Evolutionary conservation across 2,797 vertebrate genomes (phyloP).

Genomic region (Phataginus tetradactyla): DNA sequence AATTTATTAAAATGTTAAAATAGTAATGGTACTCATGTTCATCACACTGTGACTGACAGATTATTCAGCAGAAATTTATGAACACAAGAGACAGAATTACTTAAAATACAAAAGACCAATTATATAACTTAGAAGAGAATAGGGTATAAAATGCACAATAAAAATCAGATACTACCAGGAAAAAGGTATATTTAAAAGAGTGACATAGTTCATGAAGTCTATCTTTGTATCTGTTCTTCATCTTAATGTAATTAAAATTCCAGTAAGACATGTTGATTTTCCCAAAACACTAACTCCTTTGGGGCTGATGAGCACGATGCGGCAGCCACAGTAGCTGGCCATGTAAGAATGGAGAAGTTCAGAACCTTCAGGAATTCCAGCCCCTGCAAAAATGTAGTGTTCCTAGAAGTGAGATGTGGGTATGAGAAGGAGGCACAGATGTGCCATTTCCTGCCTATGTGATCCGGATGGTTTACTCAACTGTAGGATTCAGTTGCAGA

Average conservation of each 20-base stretch:
- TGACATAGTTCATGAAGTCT: background rate
- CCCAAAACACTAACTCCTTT: background rate
- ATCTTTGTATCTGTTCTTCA: background rate
- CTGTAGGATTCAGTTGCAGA: background rate
- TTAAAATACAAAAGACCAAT: slow-evolving; percentile 60
- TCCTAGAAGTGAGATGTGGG: background rate
- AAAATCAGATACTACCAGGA: slow-evolving; percentile 56
- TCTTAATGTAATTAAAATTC: slow-evolving; percentile 20
- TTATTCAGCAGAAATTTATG: slow-evolving; percentile 66
- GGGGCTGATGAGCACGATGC: background rate
- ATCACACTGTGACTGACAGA: slow-evolving; percentile 47
- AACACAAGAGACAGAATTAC: slow-evolving; percentile 44
- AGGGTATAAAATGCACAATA: slow-evolving; percentile 47
- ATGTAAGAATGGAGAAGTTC: background rate
- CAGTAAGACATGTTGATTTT: background rate
- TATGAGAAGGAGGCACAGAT: background rate
- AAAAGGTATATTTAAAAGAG: slow-evolving; percentile 41
- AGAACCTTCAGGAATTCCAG: background rate
- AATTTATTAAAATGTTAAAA: slow-evolving; percentile 40
- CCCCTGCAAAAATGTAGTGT: background rate
- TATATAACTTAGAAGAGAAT: slow-evolving; percentile 27
- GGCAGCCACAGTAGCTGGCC: background rate
- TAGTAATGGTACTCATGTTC: background rate
- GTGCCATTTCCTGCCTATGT: background rate
- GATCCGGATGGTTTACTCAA: background rate